Evolutionary conservation across 2,113 vertebrate genomes (phyloP).

Genomic region (Mesoclemmys tuberculata): DNA sequence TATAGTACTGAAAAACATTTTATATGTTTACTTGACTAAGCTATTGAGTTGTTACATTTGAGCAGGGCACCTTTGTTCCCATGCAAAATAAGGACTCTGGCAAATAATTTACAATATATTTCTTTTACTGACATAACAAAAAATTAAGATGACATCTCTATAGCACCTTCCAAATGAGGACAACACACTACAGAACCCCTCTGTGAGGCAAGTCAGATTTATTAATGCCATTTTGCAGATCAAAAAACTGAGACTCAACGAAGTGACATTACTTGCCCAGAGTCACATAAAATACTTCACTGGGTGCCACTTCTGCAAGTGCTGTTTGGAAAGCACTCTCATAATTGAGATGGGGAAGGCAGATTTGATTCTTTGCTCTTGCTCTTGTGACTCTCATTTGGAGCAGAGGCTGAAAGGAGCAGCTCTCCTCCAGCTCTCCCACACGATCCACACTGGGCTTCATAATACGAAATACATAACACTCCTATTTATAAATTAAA

Average conservation of each 20-base stretch:
- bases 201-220: background rate
- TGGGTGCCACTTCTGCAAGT: background rate
- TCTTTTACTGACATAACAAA: background rate
- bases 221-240: background rate
- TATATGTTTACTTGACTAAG: background rate
- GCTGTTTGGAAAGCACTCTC: background rate
- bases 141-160: background rate
- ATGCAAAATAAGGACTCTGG: background rate
- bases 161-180: background rate
- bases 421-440: background rate
- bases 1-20: background rate
- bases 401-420: background rate
- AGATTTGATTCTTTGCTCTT: background rate
- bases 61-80: background rate
- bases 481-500: conserved; percentile 13
- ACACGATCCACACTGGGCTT: background rate
- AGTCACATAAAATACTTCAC: background rate
- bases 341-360: background rate
- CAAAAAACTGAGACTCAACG: background rate
- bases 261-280: background rate
- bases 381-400: background rate
- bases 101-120: background rate
- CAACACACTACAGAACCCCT: background rate
- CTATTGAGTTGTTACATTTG: background rate
- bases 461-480: background rate